Evolutionary conservation across 2,797 vertebrate species (phyloP).

Genomic region (Tiaroga cobitis): DNA sequence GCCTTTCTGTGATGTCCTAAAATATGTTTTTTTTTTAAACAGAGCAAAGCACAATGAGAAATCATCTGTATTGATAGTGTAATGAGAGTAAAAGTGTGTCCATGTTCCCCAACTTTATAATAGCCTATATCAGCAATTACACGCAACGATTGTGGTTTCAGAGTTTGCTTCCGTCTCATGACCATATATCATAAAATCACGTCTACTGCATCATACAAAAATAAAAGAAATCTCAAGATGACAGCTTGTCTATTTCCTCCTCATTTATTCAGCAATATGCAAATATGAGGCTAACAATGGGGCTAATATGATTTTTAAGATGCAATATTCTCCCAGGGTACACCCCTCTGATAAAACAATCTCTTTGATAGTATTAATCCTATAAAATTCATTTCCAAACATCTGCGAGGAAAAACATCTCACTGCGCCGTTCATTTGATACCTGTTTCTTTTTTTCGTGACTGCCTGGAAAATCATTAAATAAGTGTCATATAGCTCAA

Average conservation of each 20-base stretch:
- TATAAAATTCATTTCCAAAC: constrained; percentile 68
- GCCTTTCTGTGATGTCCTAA: neutral
- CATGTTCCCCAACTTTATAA: neutral
- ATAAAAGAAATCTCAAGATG: neutral
- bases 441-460: constrained; percentile 53
- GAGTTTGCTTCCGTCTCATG: constrained; percentile 9
- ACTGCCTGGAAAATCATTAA: constrained; percentile 68
- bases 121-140: constrained; percentile 1
- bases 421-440: constrained; percentile 49
- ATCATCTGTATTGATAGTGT: constrained; percentile 16
- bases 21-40: neutral
- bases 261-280: constrained; percentile 50
- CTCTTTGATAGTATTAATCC: constrained; percentile 75
- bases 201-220: neutral
- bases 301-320: constrained; percentile 66
- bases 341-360: constrained; percentile 72
- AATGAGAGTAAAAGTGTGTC: constrained; percentile 23
- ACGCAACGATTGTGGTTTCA: neutral
- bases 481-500: constrained; percentile 80
- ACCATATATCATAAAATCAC: neutral
- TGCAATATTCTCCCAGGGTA: constrained; percentile 64
- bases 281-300: constrained; percentile 45
- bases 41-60: neutral
- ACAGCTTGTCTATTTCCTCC: constrained; percentile 44
- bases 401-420: constrained; percentile 57